Base-by-base conservation (phyloP, 2,797 vertebrate genomes). In the Rhynchonycteris naso region DNA sequence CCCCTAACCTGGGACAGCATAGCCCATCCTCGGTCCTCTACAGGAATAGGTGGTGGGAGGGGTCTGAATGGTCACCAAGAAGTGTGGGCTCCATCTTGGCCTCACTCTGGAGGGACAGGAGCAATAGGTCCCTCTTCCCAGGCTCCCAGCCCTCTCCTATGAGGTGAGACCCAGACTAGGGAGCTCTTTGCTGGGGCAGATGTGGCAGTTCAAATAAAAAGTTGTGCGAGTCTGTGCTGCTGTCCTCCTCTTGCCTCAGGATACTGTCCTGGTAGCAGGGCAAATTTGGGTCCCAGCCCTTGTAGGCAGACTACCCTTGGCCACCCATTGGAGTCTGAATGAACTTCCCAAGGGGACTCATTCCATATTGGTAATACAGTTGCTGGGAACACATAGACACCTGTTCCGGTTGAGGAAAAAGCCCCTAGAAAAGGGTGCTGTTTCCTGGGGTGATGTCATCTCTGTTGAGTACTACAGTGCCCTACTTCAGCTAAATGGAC, bases 151-250 rank as follows among this genome's bases (percentile, higher is more conserved):
- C 43, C 68, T 74, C 58, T 9, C 74, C 58, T 21, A 1, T 11
- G 7, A 43, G 72, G n/a, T 2, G 66, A 80, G 80, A 56, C n/a
- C 9, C n/a, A 22, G 33, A 38, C 56, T 58, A 15, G 54, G 75
- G 92, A 52, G 93, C 85, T 68, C 56, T 54, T 65, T 5, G 1
- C 11, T 10, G 13, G 93, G 84, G 33, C 35, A 13, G n/a, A 50
- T 47, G 18, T 80, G 71, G 84, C 88, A 68, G 52, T 80, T 88
- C 8, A 30, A 95, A 97, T 97, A 97, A 97, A 97, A 24, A 30
- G 33, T 88, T 13, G 1, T 1, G 0, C 71, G 58, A 80, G n/a
- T 38, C n/a, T 63, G 13, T 54, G 61, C 24, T 26, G 1, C 2
- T 5, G 1, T 47, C 19, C 5, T n/a, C 35, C 61, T 74, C n/a